phyloP scores from a whole-genome alignment of 1,140 invertebrate genomes.

The Bactericera cockerelli region DNA sequence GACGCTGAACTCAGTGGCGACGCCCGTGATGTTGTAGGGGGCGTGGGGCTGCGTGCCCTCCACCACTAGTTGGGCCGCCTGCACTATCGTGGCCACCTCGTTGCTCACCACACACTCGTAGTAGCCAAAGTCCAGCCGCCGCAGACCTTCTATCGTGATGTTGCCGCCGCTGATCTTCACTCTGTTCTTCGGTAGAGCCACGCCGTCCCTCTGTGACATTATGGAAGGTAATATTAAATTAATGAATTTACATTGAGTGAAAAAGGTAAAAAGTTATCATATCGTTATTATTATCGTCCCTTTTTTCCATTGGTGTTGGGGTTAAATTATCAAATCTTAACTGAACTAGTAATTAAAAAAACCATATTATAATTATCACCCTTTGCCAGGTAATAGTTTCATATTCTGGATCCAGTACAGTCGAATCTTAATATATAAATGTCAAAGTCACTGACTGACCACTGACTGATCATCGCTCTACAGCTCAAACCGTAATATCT shows the following conservation, averaged over 20 bases:
- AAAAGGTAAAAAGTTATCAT: not conserved
- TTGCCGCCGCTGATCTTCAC: slow-evolving; percentile 66
- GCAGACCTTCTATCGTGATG: slow-evolving; percentile 75
- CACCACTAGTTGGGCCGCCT: slow-evolving; percentile 76
- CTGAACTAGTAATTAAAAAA: too few species aligned
- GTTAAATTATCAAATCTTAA: too few species aligned
- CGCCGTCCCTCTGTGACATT: slow-evolving; percentile 46
- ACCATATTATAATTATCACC: too few species aligned
- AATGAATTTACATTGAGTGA: not conserved
- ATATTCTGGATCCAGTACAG: too few species aligned
- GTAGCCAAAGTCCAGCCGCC: slow-evolving; percentile 77
- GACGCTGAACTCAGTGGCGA: slow-evolving; percentile 74
- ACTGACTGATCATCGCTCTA: too few species aligned
- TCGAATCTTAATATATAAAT: too few species aligned
- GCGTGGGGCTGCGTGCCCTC: slow-evolving; percentile 93
- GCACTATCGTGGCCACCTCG: slow-evolving; percentile 83
- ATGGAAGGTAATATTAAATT: slow-evolving; percentile 13
- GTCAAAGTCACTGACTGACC: too few species aligned
- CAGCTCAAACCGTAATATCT: too few species aligned
- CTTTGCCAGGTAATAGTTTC: too few species aligned
- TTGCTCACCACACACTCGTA: slow-evolving; percentile 92
- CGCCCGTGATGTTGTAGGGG: slow-evolving; percentile 81
- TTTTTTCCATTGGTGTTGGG: not conserved
- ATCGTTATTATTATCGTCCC: not conserved
- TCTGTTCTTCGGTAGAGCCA: slow-evolving; percentile 60